These are phyloP conservation scores for Platynereis dumerilii DNA, from an alignment of 2,888 invertebrate species.

Conservation along the genomic window DNA sequence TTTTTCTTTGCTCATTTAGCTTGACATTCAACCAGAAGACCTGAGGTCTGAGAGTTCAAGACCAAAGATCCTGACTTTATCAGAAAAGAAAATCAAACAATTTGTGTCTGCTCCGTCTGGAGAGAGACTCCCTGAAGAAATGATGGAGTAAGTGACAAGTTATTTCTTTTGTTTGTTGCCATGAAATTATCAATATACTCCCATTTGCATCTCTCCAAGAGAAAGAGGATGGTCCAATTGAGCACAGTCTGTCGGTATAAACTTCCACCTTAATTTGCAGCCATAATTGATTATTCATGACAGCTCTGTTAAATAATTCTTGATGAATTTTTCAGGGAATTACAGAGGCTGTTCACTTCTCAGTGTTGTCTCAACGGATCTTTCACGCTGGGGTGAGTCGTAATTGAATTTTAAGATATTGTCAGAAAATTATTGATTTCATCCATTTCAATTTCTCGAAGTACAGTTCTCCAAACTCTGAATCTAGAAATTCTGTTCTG, in stretches of 20 bases:
- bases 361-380: constrained; percentile 87
- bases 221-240: too few relatives aligned
- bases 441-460: too few relatives aligned
- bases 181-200: not conserved
- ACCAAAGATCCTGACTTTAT: not conserved
- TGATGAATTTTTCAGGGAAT: constrained; percentile 68
- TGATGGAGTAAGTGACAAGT: constrained; percentile 43
- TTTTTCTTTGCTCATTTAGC: too few relatives aligned
- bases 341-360: constrained; percentile 86
- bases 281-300: too few relatives aligned
- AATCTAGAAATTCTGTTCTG: too few relatives aligned
- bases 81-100: constrained; percentile 1
- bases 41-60: not conserved
- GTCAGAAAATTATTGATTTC: too few relatives aligned
- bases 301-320: too few relatives aligned
- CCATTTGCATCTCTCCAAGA: too few relatives aligned
- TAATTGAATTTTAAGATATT: not conserved
- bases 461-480: too few relatives aligned
- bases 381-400: constrained; percentile 68
- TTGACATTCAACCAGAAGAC: constrained; percentile 2
- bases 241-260: too few relatives aligned
- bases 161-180: not conserved
- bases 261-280: too few relatives aligned
- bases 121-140: constrained; percentile 41
- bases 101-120: constrained; percentile 12